Conservation (phyloP, 2,113 vertebrate species). For the Upupa epops region DNA sequence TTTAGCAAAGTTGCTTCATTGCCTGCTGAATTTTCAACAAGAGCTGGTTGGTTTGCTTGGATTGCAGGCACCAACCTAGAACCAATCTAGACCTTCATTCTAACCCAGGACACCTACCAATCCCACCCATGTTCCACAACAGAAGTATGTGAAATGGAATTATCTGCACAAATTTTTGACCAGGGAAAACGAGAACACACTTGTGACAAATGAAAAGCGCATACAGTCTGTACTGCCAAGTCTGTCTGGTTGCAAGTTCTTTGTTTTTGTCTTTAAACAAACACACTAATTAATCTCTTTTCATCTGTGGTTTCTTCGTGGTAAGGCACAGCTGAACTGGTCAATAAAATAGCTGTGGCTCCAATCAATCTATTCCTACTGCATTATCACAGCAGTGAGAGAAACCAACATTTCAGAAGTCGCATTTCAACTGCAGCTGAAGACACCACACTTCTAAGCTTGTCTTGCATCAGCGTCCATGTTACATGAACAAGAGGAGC, state of each 20-base stretch:
- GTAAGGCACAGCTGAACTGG: not conserved
- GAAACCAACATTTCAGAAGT: not conserved
- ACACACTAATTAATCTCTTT: not conserved
- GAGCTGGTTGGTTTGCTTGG: too few relatives aligned
- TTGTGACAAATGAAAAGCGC: not conserved
- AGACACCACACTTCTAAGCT: not conserved
- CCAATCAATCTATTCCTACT: not conserved
- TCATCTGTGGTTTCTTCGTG: not conserved
- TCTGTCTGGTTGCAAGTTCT: not conserved
- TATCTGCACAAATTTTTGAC: not conserved
- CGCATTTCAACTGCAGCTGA: not conserved
- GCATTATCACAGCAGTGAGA: not conserved
- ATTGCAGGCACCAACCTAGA: too few relatives aligned
- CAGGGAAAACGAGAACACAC: not conserved
- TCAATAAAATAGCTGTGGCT: not conserved
- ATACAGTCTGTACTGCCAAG: not conserved
- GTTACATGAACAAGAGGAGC: not conserved
- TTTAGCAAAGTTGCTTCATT: too few relatives aligned
- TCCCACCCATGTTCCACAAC: not conserved
- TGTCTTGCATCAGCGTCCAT: accelerated
- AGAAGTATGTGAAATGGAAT: not conserved
- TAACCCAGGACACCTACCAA: not conserved
- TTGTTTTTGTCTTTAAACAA: not conserved
- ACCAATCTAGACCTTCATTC: too few relatives aligned
- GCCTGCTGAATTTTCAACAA: too few relatives aligned